These are phyloP conservation scores for Cacatua alba DNA, from an alignment of 2,113 vertebrate species.

Conservation along the genomic window DNA sequence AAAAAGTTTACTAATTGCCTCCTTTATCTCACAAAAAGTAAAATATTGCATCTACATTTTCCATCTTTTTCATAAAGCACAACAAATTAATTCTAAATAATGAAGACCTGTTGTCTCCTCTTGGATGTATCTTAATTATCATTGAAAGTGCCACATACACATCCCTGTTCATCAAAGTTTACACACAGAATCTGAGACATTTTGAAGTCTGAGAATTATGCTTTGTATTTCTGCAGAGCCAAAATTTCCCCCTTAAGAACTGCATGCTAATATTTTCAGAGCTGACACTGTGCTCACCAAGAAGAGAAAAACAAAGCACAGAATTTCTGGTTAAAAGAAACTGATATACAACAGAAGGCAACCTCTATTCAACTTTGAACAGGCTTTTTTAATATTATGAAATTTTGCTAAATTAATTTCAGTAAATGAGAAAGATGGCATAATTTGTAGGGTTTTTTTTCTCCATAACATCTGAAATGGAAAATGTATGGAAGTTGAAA, in stretches of 20 bases:
- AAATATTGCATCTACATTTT: not conserved
- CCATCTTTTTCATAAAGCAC: not conserved
- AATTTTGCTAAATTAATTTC: not conserved
- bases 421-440: not conserved
- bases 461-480: not conserved
- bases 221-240: not conserved
- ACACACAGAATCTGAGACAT: not conserved
- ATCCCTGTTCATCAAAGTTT: not conserved
- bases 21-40: not conserved
- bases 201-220: not conserved
- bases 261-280: not conserved
- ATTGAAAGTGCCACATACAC: accelerated
- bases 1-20: not conserved
- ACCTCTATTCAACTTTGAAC: not conserved
- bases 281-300: not conserved
- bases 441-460: not conserved
- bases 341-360: not conserved
- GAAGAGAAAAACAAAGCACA: not conserved
- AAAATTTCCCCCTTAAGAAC: not conserved
- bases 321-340: not conserved
- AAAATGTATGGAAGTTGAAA: not conserved
- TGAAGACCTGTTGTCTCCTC: not conserved
- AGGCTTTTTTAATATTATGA: not conserved
- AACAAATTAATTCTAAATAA: not conserved
- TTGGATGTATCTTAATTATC: not conserved